Conservation (phyloP, 2,797 vertebrate genomes). For the Eurystomus glaucurus region DNA sequence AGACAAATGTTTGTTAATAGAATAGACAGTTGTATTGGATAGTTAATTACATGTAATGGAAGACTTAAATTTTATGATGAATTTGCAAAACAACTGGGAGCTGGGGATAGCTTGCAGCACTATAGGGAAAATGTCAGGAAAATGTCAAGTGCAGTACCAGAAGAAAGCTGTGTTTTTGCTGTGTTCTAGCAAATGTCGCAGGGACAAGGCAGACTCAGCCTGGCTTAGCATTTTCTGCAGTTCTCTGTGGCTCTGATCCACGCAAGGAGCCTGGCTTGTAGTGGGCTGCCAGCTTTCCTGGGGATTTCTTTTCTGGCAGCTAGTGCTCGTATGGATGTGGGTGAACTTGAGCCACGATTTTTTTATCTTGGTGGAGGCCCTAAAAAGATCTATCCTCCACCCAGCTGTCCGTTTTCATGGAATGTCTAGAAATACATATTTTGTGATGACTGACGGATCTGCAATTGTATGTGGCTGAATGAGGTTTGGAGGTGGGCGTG, state of each 20-base stretch:
- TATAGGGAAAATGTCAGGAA: constrained; percentile 84
- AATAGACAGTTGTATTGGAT: neutral
- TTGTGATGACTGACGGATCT: neutral
- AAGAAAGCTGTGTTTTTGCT: constrained; percentile 46
- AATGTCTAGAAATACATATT: neutral
- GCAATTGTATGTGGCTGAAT: neutral
- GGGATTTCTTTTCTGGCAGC: neutral
- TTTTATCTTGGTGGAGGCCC: neutral
- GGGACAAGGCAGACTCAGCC: neutral
- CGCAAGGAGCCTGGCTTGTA: neutral
- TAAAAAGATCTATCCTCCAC: neutral
- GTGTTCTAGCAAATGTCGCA: constrained; percentile 2
- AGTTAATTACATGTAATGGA: neutral
- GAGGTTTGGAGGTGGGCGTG: neutral
- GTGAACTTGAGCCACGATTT: neutral
- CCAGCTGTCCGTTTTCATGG: neutral
- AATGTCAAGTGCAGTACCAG: constrained; percentile 87
- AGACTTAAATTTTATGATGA: constrained; percentile 50
- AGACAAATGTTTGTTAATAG: neutral
- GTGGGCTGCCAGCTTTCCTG: neutral
- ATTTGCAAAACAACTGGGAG: constrained; percentile 31
- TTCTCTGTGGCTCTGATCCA: neutral
- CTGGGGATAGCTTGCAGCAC: constrained; percentile 16
- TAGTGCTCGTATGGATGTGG: neutral
- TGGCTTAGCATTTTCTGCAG: neutral